These are phyloP conservation scores for Meleagris gallopavo DNA, from an alignment of 2,113 vertebrate species.

Conservation along the genomic window DNA sequence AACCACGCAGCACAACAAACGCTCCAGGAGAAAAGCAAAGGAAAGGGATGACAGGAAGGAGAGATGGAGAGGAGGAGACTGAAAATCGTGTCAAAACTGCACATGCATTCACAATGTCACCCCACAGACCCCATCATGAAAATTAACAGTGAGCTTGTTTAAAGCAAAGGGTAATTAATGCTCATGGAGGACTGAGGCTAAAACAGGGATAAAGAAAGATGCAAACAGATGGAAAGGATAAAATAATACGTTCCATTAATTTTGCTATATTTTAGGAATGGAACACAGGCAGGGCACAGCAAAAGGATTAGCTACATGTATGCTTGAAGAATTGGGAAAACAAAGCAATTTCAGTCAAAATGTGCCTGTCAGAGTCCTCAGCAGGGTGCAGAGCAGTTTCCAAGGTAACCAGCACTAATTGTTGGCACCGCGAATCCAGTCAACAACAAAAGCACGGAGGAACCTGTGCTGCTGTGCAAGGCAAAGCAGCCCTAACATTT, in stretches of 20 bases:
- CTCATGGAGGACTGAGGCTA: constrained; percentile 31
- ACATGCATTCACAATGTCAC: not conserved
- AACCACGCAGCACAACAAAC: not conserved
- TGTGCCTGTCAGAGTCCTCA: constrained; percentile 75
- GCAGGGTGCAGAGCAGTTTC: constrained; percentile 77
- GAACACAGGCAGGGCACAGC: not conserved
- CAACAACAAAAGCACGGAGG: constrained; percentile 72
- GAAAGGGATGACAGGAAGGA: not conserved
- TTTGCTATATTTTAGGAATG: constrained; percentile 51
- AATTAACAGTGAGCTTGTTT: not conserved
- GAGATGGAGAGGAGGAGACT: not conserved
- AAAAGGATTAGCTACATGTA: constrained; percentile 59
- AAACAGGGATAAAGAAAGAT: constrained; percentile 37
- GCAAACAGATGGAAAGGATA: constrained; percentile 44
- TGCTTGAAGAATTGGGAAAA: constrained; percentile 69
- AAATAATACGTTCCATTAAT: constrained; percentile 46
- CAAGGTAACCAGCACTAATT: constrained; percentile 78
- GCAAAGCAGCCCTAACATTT: constrained; percentile 46
- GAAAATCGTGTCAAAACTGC: not conserved
- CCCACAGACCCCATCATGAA: not conserved
- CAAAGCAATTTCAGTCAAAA: constrained; percentile 77
- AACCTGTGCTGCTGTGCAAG: constrained; percentile 21
- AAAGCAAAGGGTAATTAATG: constrained; percentile 22
- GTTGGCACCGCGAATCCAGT: constrained; percentile 60
- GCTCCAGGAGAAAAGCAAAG: not conserved